Base-by-base conservation (phyloP, 2,113 vertebrate genomes). In the Lepisosteus osseus region DNA sequence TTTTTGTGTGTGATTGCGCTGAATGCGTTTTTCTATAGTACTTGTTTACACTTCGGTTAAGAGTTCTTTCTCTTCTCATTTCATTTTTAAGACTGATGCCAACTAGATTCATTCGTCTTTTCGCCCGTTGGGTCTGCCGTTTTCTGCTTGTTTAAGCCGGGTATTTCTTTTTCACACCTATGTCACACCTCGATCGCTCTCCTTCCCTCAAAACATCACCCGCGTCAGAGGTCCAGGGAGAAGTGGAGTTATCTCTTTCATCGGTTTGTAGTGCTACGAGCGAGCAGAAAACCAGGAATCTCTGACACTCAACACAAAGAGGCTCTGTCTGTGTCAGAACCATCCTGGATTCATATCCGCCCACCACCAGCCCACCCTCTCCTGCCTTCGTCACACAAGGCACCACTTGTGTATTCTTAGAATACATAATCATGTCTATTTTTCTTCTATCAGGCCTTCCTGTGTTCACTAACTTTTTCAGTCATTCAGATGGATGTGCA, bases 231-330 rank as follows among this genome's bases (percentile, higher is more conserved):
- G 43, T 65, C 42, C 65, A 68, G 59, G 40, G 67, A 78, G 72
- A 56, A 71, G 73, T 77, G 61, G 65, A 57, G 63, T 76, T 79
- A 76, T 79, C 72, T 71, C 67, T 59, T 54, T 59, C 78, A 76
- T 79, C 72, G 69, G 69, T 59, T 43, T 55, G 66, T 42, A 51
- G 69, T 68, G 54, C 66, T 41, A 8, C 65, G 68, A 54, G 59
- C 54, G 77, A 69, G 65, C 64, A 73, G 14, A 63, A 3, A 54
- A 62, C 69, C 55, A 59, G 64, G 70, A 61, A 71, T 67, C 73
- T 73, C 51, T 74, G 68, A 80, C 68, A 68, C 72, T 42, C 3
- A 56, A 65, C 61, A 80, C 78, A 80, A 82, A 78, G 65, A 61
- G 59, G 43, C 74, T 78, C 72, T 80, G 75, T 77, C 59, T 62